Base-by-base conservation (phyloP, 2,888 invertebrate genomes). In the Oxyteleia sp. region DNA sequence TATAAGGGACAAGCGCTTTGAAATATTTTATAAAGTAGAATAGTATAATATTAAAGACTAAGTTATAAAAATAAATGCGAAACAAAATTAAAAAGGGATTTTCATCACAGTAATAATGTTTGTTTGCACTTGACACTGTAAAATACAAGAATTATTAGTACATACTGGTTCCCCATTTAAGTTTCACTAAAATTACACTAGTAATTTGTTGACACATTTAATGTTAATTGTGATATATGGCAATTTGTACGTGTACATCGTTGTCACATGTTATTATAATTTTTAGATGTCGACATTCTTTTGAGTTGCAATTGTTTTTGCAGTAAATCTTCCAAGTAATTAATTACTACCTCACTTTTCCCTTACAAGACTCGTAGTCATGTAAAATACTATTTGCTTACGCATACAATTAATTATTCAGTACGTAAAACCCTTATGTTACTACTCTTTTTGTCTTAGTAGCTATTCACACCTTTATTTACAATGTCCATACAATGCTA, bases 71-170 rank as follows among this genome's bases (percentile, higher is more conserved):
- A 35, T 43, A 53, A 68, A 45, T 53, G 45, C 61, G 51, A 47
- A 11, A 45, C 2, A 57, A 72, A 53, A 51, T 64, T 64, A 7
- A 55, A 84, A 84, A 84, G 80, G 84, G 80, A 80, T 49, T 75
- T 75, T 76, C 49, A 80, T 84, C 84, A 84, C 84, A 84, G 84
- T 84, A 84, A 84, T 84, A 84, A 84, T 84, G 84, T 84, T 84
- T 84, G 84, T 84, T 84, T 80, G 84, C 84, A 84, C 84, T 84
- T 84, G 80, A 84, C 59, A 76, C 57, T 76, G 64, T 75, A 75
- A 61, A 64, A 68, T 79, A 76, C 61, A 75, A 66, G n/a, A 79
- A 45, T 71, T 69, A 66, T 72, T 74, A 72, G 78, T 55, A 66
- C 61, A 72, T 84, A 76, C 84, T 84, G 75, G 84, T 84, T 81